Percentiles rank a stretch among this genome's conserved stretches.
Conservation (phyloP, 2,797 vertebrate species). For the Acomys russatus region DNA sequence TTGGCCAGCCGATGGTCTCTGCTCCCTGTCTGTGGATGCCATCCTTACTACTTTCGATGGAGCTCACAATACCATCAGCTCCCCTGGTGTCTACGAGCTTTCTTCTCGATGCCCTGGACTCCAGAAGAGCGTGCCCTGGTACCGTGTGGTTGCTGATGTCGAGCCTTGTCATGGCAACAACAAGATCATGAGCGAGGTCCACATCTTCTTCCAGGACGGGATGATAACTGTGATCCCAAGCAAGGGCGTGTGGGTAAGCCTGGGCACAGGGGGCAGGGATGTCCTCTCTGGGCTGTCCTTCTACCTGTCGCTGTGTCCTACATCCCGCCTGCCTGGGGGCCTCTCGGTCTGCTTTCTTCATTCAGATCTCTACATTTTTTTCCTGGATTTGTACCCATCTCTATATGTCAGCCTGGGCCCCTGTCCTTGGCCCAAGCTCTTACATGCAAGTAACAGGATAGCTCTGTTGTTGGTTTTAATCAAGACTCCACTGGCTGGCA, state of each 20-base stretch:
- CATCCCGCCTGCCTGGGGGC: not conserved
- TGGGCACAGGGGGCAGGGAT: not conserved
- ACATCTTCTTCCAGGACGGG: constrained; percentile 86
- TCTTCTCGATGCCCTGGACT: constrained; percentile 86
- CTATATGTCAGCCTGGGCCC: not conserved
- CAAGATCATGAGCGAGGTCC: constrained; percentile 69
- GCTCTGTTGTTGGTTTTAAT: not conserved
- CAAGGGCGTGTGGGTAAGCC: constrained; percentile 90
- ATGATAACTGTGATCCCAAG: constrained; percentile 87
- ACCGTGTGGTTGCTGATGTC: constrained; percentile 90
- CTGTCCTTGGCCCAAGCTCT: constrained; percentile 22
- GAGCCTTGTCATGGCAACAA: constrained; percentile 79
- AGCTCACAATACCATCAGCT: constrained; percentile 69
- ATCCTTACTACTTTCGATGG: constrained; percentile 90
- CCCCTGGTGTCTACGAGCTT: constrained; percentile 87
- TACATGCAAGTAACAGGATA: not conserved
- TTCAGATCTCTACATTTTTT: constrained; percentile 8
- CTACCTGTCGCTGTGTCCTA: not conserved
- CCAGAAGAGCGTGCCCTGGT: constrained; percentile 84
- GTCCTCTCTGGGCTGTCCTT: not conserved
- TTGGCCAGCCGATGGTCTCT: constrained; percentile 86
- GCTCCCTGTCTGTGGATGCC: constrained; percentile 82
- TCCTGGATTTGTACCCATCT: constrained; percentile 22
- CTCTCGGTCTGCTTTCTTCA: not conserved
- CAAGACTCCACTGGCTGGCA: not conserved